A percentile compares a stretch with the other conserved stretches of the same genome.
These are phyloP conservation scores for Nomada ruficornis DNA, from an alignment of 2,888 invertebrate species.

Conservation along the genomic window DNA sequence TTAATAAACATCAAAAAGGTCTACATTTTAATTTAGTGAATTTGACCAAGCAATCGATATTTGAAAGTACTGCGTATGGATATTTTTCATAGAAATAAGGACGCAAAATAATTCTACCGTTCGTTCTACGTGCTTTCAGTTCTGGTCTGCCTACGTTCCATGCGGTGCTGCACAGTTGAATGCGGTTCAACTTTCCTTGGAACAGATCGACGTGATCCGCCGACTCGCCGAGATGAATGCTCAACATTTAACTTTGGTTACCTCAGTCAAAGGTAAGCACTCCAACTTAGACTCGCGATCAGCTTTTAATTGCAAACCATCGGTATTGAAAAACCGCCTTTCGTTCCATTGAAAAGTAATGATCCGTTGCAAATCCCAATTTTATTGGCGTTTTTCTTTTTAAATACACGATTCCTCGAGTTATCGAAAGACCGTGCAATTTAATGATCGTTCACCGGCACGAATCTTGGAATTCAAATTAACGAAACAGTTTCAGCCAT, in stretches of 20 bases:
- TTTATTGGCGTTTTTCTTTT: background rate
- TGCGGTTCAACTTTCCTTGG: constrained; percentile 93
- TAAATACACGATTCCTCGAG: background rate
- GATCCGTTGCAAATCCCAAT: background rate
- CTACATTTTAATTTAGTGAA: background rate
- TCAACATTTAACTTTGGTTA: constrained; percentile 90
- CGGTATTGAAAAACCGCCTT: background rate
- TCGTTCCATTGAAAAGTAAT: background rate
- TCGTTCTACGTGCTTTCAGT: constrained; percentile 86
- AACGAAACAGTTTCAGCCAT: background rate
- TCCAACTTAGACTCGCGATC: background rate
- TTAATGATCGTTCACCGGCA: background rate
- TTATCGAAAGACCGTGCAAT: background rate
- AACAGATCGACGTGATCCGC: constrained; percentile 94
- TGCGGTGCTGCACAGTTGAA: constrained; percentile 93
- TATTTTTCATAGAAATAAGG: background rate
- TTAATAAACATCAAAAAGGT: background rate
- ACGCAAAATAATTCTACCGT: background rate
- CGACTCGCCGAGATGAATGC: constrained; percentile 90
- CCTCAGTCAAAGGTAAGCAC: constrained; percentile 85
- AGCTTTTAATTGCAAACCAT: background rate
- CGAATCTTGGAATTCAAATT: background rate
- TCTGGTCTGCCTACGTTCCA: constrained; percentile 95
- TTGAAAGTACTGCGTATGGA: no score
- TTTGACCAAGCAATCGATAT: no score